A percentile compares a stretch with the other conserved stretches of the same genome.
phyloP scores from a whole-genome alignment of 2,888 invertebrate genomes.

The Abscondita cerata region DNA sequence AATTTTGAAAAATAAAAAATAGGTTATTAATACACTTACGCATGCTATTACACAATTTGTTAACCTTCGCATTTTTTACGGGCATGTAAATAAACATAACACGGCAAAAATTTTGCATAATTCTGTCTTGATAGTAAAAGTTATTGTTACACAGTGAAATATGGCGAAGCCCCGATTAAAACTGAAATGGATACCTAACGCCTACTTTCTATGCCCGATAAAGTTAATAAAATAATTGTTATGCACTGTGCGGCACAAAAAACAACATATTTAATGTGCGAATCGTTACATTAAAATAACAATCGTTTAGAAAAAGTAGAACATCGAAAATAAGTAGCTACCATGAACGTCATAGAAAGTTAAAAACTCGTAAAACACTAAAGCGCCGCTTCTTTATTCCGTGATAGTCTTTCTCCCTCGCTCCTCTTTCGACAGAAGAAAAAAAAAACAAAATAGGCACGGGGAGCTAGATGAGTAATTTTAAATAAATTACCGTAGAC shows the following conservation, averaged over 20 bases:
- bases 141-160: neutral
- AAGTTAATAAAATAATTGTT: neutral
- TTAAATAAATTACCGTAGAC: slow-evolving; percentile 1
- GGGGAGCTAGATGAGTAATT: slow-evolving; percentile 1
- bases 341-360: neutral
- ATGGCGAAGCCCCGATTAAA: too few relatives aligned
- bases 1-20: too few relatives aligned
- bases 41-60: too few relatives aligned
- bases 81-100: too few relatives aligned
- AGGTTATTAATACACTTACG: too few relatives aligned
- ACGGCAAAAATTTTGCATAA: too few relatives aligned
- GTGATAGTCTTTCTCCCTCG: too few relatives aligned
- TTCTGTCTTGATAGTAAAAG: slow-evolving; percentile 5
- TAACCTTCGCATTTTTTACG: too few relatives aligned
- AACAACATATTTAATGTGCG: neutral
- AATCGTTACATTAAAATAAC: neutral
- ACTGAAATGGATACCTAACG: slow-evolving; percentile 4
- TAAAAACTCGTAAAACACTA: too few relatives aligned
- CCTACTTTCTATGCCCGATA: slow-evolving; percentile 8
- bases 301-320: neutral
- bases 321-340: slow-evolving; percentile 2
- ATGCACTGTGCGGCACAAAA: neutral
- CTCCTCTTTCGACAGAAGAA: too few relatives aligned
- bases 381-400: too few relatives aligned
- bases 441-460: neutral